Base-by-base conservation (phyloP, 2,888 invertebrate species). In the Hymenopus coronatus region DNA sequence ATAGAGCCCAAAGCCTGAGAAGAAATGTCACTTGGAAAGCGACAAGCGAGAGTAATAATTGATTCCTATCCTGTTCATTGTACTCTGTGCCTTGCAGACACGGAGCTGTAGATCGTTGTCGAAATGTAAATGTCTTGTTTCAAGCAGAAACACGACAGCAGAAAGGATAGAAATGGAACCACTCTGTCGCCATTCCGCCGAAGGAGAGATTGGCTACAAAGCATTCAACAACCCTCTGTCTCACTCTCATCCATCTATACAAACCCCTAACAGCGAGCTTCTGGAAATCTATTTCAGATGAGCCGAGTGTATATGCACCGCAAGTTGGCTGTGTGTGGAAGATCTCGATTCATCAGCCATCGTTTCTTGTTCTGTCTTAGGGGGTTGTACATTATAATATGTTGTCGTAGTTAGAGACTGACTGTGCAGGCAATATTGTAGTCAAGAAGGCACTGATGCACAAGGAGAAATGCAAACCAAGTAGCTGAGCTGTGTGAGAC, bases 261-360 rank as follows among this genome's bases (percentile, higher is more conserved):
- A 87, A 86, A 82, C 87, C 9, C 82, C 82, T 30, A n/a, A 82
- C 81, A 82, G 81, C 33, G 87, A 33, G 82, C 33, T 87, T 87
- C 70, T n/a, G 40, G 87, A 87, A 87, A 87, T 87, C 87, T 87
- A 82, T 87, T 87, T 87, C 82, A 87, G 82, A 87, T 82, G 87
- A 87, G 82, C 82, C 82, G 54, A 70, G 54, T 82, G 33, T 46
- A 70, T 14, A 28, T 28, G 81, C 8, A 70, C 28, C 20, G 7
- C 46, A 28, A 28, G 15, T 54, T 25, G 81, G 28, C 27, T 54
- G 28, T 28, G 70, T 86, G 28, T 86, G 70, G 54, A 82, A 87
- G 87, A 87, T 82, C 85, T 85, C 88, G 70, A 85, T 85, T 89
- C 88, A 85, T 89, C 89, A 87, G 54, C 88, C 88, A 89, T 88